These are phyloP conservation scores for Mus spicilegus DNA, from an alignment of 2,113 vertebrate genomes.

Conservation along the genomic window DNA sequence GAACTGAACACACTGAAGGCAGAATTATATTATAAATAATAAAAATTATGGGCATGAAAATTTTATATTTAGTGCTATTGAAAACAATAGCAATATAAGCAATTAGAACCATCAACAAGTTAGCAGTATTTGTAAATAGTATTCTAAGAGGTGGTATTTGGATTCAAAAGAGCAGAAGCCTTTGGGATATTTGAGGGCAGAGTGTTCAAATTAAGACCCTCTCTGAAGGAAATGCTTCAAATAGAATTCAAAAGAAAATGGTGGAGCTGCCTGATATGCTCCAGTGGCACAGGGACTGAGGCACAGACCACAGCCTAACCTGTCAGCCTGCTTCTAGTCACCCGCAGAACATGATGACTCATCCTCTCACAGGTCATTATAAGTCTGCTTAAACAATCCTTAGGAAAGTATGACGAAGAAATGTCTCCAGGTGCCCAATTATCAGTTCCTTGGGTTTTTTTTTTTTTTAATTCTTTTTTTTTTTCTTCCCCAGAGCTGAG, in stretches of 20 bases:
- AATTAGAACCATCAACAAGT: not conserved
- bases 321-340: not conserved
- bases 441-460: not conserved
- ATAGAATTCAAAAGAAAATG: not conserved
- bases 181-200: not conserved
- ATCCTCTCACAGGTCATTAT: not conserved
- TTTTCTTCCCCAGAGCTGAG: too few relatives aligned
- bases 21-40: not conserved
- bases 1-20: not conserved
- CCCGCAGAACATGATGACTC: not conserved
- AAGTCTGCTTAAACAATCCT: not conserved
- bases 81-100: not conserved
- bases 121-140: not conserved
- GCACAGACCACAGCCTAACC: not conserved
- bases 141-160: not conserved
- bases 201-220: not conserved
- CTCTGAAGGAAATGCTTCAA: not conserved
- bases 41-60: not conserved
- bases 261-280: not conserved
- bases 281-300: not conserved
- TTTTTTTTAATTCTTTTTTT: too few relatives aligned
- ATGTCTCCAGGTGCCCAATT: not conserved
- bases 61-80: not conserved
- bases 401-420: not conserved
- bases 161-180: not conserved